These are phyloP conservation scores for Corapipo altera DNA, from an alignment of 2,113 vertebrate species.

Conservation along the genomic window DNA sequence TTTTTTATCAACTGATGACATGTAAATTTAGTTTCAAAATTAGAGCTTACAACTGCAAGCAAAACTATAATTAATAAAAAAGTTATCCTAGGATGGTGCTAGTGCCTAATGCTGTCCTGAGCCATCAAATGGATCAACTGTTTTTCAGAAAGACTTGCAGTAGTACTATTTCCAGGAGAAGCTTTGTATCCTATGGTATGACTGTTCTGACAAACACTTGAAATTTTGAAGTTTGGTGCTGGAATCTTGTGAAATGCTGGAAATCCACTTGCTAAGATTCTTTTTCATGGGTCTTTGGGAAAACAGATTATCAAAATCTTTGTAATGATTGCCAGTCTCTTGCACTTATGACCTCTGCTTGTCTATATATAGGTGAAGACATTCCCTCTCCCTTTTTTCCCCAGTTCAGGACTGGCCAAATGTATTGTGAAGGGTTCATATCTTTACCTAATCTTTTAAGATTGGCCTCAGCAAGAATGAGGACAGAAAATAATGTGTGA, in stretches of 20 bases:
- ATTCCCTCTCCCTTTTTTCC: neutral
- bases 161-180: neutral
- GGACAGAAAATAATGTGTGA: neutral
- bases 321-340: neutral
- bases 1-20: neutral
- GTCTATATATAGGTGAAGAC: fast-evolving
- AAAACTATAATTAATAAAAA: neutral
- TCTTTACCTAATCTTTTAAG: neutral
- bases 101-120: neutral
- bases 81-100: neutral
- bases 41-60: neutral
- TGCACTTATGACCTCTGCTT: neutral
- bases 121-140: neutral
- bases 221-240: neutral
- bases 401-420: neutral
- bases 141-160: neutral
- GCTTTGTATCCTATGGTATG: neutral
- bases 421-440: neutral
- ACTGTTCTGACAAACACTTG: neutral
- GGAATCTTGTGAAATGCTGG: neutral
- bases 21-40: neutral
- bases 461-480: neutral
- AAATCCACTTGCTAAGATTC: neutral
- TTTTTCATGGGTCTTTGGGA: neutral
- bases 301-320: neutral